A percentile compares a stretch with the other conserved stretches of the same genome.
phyloP scores from a whole-genome alignment of 2,888 invertebrate genomes.

The Elmis aenea region DNA sequence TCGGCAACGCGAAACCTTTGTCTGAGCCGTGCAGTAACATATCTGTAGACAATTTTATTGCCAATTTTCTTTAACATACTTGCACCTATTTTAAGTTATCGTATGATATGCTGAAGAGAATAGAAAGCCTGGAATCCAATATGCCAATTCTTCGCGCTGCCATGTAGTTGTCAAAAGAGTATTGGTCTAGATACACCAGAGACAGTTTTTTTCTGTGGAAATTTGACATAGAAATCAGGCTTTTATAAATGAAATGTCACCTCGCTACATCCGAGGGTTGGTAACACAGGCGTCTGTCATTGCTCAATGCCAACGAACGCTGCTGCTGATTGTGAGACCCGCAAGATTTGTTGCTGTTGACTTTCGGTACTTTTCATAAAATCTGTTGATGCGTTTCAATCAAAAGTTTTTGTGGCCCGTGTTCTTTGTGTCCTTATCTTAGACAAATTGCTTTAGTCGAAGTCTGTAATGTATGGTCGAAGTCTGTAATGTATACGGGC shows the following conservation, averaged over 20 bases:
- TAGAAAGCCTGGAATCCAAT: constrained; percentile 24
- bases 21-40: constrained; percentile 2
- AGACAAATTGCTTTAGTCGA: too few relatives aligned
- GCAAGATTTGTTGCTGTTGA: constrained; percentile 20
- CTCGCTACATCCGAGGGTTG: constrained; percentile 18
- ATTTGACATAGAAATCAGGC: constrained; percentile 31
- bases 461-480: too few relatives aligned
- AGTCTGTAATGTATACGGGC: too few relatives aligned
- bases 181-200: constrained; percentile 25
- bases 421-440: too few relatives aligned
- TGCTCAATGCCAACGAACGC: constrained; percentile 18
- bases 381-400: constrained; percentile 4
- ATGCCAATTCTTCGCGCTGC: constrained; percentile 24
- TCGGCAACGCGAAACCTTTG: constrained; percentile 5
- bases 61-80: constrained; percentile 6
- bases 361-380: constrained; percentile 7
- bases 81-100: constrained; percentile 11
- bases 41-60: constrained; percentile 8
- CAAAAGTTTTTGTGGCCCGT: constrained; percentile 4
- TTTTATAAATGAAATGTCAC: constrained; percentile 33
- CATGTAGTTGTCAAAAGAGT: constrained; percentile 28
- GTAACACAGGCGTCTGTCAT: constrained; percentile 20
- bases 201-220: constrained; percentile 28
- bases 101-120: constrained; percentile 14
- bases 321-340: constrained; percentile 17